phyloP scores from a whole-genome alignment of 2,797 vertebrate species.

The Clarias laeviceps region DNA sequence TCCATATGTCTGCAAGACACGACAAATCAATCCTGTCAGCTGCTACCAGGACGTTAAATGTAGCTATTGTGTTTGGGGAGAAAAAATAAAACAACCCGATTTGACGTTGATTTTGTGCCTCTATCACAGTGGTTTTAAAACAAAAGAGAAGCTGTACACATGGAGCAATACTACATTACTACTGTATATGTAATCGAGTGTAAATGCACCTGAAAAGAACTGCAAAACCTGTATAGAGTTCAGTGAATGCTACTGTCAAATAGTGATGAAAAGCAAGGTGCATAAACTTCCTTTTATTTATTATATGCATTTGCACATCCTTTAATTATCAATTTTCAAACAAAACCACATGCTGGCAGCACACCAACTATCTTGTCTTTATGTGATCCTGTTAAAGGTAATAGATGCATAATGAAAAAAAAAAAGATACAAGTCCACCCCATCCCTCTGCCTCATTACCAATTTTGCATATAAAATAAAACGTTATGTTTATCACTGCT shows the following conservation, averaged over 20 bases:
- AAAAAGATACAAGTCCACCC: background rate
- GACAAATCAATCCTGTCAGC: slow-evolving; percentile 58
- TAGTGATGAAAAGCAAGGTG: background rate
- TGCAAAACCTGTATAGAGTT: background rate
- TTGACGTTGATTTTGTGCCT: slow-evolving; percentile 49
- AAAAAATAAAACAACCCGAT: slow-evolving; percentile 57
- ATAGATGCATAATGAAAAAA: background rate
- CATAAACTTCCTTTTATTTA: background rate
- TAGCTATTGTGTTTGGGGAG: slow-evolving; percentile 49
- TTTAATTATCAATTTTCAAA: background rate
- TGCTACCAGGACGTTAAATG: slow-evolving; percentile 52
- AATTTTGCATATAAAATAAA: background rate
- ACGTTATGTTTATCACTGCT: background rate
- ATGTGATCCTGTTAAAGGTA: background rate
- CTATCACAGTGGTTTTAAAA: slow-evolving; percentile 55
- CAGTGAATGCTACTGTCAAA: background rate
- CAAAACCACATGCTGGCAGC: background rate
- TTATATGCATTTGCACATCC: background rate
- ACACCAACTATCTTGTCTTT: background rate
- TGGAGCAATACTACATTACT: slow-evolving; percentile 49
- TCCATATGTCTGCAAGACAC: slow-evolving; percentile 46
- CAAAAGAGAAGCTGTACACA: slow-evolving; percentile 24
- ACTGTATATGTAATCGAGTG: slow-evolving; percentile 19
- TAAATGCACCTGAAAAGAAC: background rate
- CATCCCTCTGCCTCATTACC: background rate